A percentile compares a stretch with the other conserved stretches of the same genome.
Conservation (phyloP, 2,113 vertebrate genomes). For the Polyodon spathula region DNA sequence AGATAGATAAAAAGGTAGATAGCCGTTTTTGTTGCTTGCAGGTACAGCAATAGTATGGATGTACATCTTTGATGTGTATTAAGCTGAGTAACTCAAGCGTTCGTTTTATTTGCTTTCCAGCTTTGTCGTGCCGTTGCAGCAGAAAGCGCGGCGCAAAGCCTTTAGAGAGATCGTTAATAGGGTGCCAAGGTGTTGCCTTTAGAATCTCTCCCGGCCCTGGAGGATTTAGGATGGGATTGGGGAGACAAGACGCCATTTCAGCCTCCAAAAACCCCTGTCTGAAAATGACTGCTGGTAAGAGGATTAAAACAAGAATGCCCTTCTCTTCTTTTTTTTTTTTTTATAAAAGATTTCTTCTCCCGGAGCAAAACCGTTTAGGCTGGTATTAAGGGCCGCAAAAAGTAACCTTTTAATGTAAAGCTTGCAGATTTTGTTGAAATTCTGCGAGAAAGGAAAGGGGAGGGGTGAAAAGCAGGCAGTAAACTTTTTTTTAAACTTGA, state of each 20-base stretch:
- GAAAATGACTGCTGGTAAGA: conserved; percentile 94
- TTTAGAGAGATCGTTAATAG: conserved; percentile 65
- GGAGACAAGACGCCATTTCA: conserved; percentile 84
- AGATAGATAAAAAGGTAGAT: no score
- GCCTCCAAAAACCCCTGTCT: conserved; percentile 82
- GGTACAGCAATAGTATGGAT: conserved; percentile 11
- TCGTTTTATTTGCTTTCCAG: conserved; percentile 63
- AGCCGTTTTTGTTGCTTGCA: no score
- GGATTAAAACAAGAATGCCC: conserved; percentile 99
- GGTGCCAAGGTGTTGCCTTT: conserved; percentile 63
- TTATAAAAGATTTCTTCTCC: conserved; percentile 97
- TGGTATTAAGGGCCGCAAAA: conserved; percentile 92
- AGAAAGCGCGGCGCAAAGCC: conserved; percentile 56
- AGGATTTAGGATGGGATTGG: conserved; percentile 75
- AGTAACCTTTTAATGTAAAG: conserved; percentile 82
- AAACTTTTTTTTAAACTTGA: no score
- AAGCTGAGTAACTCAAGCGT: conserved; percentile 45
- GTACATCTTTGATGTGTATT: conserved; percentile 21
- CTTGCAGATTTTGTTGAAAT: conserved; percentile 71
- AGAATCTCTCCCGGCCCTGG: conserved; percentile 68
- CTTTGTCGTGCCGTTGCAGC: conserved; percentile 62
- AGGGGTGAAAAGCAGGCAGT: conserved; percentile 36
- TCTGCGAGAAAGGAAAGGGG: conserved; percentile 34
- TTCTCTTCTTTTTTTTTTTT: conserved; percentile 86
- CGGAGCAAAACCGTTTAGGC: conserved; percentile 97